Base-by-base conservation (phyloP, 2,888 invertebrate species). In the Drosophila greeni region DNA sequence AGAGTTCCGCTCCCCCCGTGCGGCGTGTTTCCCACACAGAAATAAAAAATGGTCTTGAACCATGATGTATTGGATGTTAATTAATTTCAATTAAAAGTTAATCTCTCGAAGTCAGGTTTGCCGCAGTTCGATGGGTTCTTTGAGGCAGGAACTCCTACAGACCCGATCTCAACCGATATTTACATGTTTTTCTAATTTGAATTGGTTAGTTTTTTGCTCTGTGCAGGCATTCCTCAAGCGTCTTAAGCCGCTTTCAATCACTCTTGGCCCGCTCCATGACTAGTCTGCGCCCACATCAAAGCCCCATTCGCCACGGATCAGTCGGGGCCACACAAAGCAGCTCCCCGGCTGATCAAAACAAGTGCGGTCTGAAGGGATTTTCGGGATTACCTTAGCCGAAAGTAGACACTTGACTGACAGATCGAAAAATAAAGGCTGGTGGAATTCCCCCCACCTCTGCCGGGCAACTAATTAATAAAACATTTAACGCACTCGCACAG, bases 161-260 rank as follows among this genome's bases (percentile, higher is more conserved):
- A 26, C 26, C 4, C 16, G 4, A 43, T 31, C 29, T 14, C 3
- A 14, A 9, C 14, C 18, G 18, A 6, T 47, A 31, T 47, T 47
- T 47, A 9, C 20, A 47, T 47, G 18, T 29, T 18, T 18, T 14
- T 8, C 5, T 29, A 29, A 8, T 45, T 18, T 18, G 18, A 43
- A 45, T 14, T 29, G 14, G 14, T 9, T 31, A 1, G 40, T 14
- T 20, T 20, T 33, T 34, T 53, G 56, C 36, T 12, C 29, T 31
- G 45, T 47, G 45, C 60, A 54, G 52, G 26, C 75, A 52, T 60
- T 70, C 61, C 48, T 81, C 61, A 77, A 77, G 70, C 72, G 66
- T n/a, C 43, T 83, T 83, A 83, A 80, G 75, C 75, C 66, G 82
- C 82, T 76, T 84, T 83, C 85, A 83, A 80, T 82, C 77, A 42